Evolutionary conservation across 2,797 vertebrate species (phyloP), one percentile per base, ranked within the genome.

Genomic region (Gambelia wislizenii): DNA sequence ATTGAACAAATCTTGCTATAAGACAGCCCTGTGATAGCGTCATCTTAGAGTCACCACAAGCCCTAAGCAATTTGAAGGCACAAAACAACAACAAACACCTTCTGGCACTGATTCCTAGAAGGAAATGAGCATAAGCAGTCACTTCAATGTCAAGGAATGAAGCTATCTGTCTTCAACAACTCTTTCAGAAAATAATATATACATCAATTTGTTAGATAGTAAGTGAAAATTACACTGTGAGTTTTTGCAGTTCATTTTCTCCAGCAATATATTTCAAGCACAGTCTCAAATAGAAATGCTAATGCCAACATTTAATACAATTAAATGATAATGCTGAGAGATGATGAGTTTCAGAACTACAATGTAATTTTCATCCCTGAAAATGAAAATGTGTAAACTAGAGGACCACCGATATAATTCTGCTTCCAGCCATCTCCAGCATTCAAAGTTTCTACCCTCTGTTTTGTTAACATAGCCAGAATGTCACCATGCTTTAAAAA

Each of bases 151-250:
- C 87, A 83, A 59, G 84, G 77, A 85, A 75, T 67, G 22, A 92
- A 92, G 93, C 33, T 6, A 9, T 80, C 33, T 6, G 6, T 80
- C 36, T 88, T 90, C 84, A 0, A 6, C 10, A 36, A 64, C 30
- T 83, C 91, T 93, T 90, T 90, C 92, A 92, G 33, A 70, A 49
- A 91, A 81, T 42, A 91, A 95, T 93, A 93, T 59, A 49, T 87
- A 81, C 0, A 92, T 56, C 69, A 83, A 44, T 89, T 80, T 85
- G 74, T 88, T 75, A 87, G 47, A 54, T 6, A 30, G 7, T 87
- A 92, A 94, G 88, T 64, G 94, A 92, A 92, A 85, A 91, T 61
- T 47, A 89, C 6, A 22, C 67, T 88, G 39, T 76, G 81, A 77
- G 30, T 86, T 75, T 87, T 86, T 92, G 91, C 85, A 70, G 92